Conservation (phyloP, 2,888 invertebrate species). For the Amorpha juglandis region DNA sequence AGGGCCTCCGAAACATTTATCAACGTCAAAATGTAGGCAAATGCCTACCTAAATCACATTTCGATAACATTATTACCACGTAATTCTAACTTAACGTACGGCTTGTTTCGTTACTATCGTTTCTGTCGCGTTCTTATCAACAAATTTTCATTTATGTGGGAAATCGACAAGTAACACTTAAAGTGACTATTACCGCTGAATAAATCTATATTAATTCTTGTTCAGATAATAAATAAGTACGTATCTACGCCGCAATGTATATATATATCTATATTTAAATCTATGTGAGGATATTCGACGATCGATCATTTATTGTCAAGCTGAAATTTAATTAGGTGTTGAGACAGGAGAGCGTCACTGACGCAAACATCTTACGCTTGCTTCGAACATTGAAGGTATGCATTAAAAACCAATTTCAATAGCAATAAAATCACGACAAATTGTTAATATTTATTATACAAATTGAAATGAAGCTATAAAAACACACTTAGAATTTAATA, state of each 20-base stretch:
- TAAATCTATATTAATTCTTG: constrained; percentile 9
- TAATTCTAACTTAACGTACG: background rate
- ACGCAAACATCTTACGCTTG: background rate
- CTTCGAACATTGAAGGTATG: background rate
- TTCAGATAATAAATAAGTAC: background rate
- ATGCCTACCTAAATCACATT: constrained; percentile 16
- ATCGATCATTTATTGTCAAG: too few relatives aligned
- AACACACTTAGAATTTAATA: constrained; percentile 12
- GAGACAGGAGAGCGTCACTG: too few relatives aligned
- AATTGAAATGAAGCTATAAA: constrained; percentile 13
- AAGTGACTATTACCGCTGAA: background rate
- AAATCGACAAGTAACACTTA: background rate
- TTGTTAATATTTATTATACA: constrained; percentile 16
- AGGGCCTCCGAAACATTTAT: background rate
- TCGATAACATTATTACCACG: constrained; percentile 15
- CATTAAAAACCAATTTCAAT: background rate
- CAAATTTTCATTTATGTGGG: constrained; percentile 4
- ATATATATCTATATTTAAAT: too few relatives aligned
- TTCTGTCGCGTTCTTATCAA: constrained; percentile 2
- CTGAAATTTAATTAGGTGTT: too few relatives aligned
- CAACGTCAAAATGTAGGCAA: constrained; percentile 29
- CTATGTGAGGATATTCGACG: too few relatives aligned
- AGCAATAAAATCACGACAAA: background rate
- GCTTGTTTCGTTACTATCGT: background rate
- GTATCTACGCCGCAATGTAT: too few relatives aligned